These are phyloP conservation scores for Drosophila percnosoma DNA, from an alignment of 2,888 invertebrate genomes.

Conservation along the genomic window DNA sequence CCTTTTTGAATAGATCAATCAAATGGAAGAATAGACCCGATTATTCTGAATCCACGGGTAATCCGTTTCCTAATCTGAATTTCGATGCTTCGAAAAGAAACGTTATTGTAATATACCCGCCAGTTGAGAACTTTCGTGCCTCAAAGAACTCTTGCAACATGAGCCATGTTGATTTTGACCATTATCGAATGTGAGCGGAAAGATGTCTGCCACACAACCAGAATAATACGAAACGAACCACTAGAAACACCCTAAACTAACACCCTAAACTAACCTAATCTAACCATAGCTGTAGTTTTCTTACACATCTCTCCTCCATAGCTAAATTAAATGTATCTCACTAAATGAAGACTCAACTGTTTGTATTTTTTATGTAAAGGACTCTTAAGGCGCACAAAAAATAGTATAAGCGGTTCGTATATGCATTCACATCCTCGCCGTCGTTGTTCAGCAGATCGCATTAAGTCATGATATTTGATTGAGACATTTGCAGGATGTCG, in stretches of 20 bases:
- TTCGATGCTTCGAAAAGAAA: conserved; percentile 27
- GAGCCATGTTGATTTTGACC: background rate
- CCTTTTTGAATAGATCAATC: background rate
- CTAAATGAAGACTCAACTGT: conserved; percentile 33
- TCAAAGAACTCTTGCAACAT: conserved; percentile 52
- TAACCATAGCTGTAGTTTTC: conserved; percentile 38
- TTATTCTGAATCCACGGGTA: conserved; percentile 6
- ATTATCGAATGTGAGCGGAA: background rate
- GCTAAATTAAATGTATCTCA: conserved; percentile 39
- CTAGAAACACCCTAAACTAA: background rate
- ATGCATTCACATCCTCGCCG: conserved; percentile 61
- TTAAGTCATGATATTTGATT: conserved; percentile 90
- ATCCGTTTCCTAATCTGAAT: conserved; percentile 33
- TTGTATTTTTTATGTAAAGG: background rate
- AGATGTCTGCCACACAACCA: background rate
- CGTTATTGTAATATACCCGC: conserved; percentile 57
- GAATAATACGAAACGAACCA: background rate
- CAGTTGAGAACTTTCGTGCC: conserved; percentile 38
- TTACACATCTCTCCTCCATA: conserved; percentile 33
- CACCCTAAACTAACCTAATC: conserved; percentile 21
- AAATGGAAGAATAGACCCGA: background rate
- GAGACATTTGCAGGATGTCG: conserved; percentile 92
- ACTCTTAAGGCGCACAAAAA: conserved; percentile 5
- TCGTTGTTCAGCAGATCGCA: conserved; percentile 87
- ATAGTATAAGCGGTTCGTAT: conserved; percentile 19